Percentiles rank a stretch among this genome's conserved stretches.
These are phyloP conservation scores for Gorsachius magnificus DNA, from an alignment of 2,797 vertebrate species.

Conservation along the genomic window DNA sequence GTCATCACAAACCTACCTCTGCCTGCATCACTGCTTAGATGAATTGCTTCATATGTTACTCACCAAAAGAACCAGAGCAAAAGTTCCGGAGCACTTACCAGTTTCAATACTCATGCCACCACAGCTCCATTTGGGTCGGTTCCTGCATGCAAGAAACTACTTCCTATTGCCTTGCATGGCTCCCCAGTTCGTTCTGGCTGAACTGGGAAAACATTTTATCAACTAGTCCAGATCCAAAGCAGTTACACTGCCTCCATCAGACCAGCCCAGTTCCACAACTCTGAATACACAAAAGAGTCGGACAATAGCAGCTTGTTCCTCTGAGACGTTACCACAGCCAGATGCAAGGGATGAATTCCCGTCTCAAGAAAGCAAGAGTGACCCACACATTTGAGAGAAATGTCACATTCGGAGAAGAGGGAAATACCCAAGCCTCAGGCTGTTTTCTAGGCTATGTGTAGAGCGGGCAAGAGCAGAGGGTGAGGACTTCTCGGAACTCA, in stretches of 20 bases:
- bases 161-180: not conserved
- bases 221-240: not conserved
- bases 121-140: not conserved
- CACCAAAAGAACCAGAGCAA: not conserved
- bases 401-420: not conserved
- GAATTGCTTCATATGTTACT: not conserved
- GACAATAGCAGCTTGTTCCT: conserved; percentile 16
- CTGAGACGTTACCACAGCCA: not conserved
- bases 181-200: not conserved
- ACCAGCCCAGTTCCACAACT: not conserved
- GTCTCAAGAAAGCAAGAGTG: not conserved
- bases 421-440: not conserved
- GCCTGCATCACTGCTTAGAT: not conserved
- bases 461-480: not conserved
- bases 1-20: not conserved
- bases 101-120: not conserved
- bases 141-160: not conserved
- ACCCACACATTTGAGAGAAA: not conserved
- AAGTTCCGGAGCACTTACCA: not conserved
- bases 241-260: not conserved
- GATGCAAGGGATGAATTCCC: not conserved
- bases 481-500: not conserved
- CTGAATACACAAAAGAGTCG: not conserved
- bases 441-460: not conserved
- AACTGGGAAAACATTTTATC: not conserved